A percentile compares a stretch with the other conserved stretches of the same genome.
These are phyloP conservation scores for Cryptoblepharus egeriae DNA, from an alignment of 2,797 vertebrate species.

Conservation along the genomic window DNA sequence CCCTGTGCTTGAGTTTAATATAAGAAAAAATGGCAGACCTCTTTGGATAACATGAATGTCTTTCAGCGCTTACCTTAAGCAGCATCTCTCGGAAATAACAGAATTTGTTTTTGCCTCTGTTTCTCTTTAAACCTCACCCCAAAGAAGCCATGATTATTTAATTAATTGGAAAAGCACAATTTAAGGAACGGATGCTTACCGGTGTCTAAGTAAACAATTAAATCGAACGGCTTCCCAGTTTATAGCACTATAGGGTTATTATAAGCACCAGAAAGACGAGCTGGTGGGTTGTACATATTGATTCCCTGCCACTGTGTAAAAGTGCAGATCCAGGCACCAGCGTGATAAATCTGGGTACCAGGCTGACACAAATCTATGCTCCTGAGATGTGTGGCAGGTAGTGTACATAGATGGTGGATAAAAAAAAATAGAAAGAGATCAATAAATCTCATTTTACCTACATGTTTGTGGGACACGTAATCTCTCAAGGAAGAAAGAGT, in stretches of 20 bases:
- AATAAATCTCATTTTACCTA: conserved; percentile 74
- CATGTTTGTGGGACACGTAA: conserved; percentile 34
- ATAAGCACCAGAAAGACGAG: conserved; percentile 55
- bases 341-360: conserved; percentile 61
- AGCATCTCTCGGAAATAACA: background rate
- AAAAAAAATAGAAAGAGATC: conserved; percentile 52
- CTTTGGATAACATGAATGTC: background rate
- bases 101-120: background rate
- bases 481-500: conserved; percentile 35
- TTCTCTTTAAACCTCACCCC: background rate
- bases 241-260: conserved; percentile 61
- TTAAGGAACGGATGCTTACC: conserved; percentile 51
- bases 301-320: conserved; percentile 65
- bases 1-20: too few species aligned
- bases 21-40: background rate
- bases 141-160: conserved; percentile 57
- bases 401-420: conserved; percentile 53
- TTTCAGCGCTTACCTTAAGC: accelerated
- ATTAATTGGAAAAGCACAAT: conserved; percentile 46
- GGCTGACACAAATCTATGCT: conserved; percentile 56
- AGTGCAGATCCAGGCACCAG: conserved; percentile 49
- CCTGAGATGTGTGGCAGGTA: conserved; percentile 44
- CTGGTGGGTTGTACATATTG: conserved; percentile 65
- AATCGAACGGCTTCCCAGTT: conserved; percentile 53
- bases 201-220: conserved; percentile 63